These are phyloP conservation scores for Sula dactylatra DNA, from an alignment of 2,113 vertebrate species.

Conservation along the genomic window DNA sequence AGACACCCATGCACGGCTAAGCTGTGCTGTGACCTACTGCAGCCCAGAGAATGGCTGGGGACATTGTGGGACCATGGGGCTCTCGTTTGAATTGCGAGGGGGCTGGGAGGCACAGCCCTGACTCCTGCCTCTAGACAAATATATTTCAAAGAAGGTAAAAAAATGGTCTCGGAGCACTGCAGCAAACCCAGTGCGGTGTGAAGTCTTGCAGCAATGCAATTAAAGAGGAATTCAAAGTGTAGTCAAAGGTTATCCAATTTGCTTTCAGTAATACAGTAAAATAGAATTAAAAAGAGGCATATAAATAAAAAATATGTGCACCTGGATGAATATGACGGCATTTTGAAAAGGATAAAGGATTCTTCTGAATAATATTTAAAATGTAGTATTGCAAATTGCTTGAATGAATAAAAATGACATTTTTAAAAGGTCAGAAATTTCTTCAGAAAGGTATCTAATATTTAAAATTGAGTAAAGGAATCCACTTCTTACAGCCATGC, in stretches of 20 bases:
- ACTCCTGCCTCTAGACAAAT: background rate
- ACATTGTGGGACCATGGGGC: fast-evolving
- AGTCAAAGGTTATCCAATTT: background rate
- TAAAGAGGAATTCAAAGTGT: background rate
- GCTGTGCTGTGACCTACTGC: background rate
- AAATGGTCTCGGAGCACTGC: background rate
- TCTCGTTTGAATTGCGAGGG: fast-evolving
- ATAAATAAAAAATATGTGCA: background rate
- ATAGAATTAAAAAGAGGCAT: background rate
- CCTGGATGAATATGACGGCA: background rate
- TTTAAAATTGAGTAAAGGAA: background rate
- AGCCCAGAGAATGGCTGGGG: background rate
- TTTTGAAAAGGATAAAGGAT: slow-evolving; percentile 41
- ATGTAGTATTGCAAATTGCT: slow-evolving; percentile 4
- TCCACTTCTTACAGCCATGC: background rate
- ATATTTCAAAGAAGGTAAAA: background rate
- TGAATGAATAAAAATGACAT: slow-evolving; percentile 3
- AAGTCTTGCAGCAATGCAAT: background rate
- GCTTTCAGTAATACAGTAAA: background rate
- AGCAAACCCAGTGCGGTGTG: background rate
- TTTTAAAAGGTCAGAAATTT: slow-evolving; percentile 36
- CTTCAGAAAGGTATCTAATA: background rate
- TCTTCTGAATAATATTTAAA: slow-evolving; percentile 39
- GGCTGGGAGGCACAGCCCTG: background rate
- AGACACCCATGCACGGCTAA: fast-evolving